These are phyloP conservation scores for Muscidifurax raptorellus DNA, from an alignment of 1,140 invertebrate genomes.

Conservation along the genomic window DNA sequence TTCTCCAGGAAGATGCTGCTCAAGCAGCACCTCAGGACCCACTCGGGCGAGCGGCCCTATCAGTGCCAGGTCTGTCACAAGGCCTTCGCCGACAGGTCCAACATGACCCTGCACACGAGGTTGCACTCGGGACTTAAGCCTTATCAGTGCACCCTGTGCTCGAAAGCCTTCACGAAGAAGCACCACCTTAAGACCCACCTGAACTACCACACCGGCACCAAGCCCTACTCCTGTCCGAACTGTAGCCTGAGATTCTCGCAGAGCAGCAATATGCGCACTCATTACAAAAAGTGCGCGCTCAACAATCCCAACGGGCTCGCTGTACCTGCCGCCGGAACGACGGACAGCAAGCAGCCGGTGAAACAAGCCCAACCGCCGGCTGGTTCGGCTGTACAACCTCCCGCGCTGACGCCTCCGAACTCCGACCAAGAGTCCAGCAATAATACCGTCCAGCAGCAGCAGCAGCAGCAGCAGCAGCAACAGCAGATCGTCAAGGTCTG, in stretches of 20 bases:
- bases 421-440: slow-evolving; percentile 63
- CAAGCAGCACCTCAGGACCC: slow-evolving; percentile 86
- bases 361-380: background rate
- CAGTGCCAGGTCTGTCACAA: slow-evolving; percentile 82
- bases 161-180: slow-evolving; percentile 91
- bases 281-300: slow-evolving; percentile 82
- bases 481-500: background rate
- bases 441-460: background rate
- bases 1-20: slow-evolving; percentile 90
- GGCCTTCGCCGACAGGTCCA: slow-evolving; percentile 87
- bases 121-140: slow-evolving; percentile 90
- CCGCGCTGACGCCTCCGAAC: slow-evolving; percentile 63
- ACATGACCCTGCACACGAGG: slow-evolving; percentile 87
- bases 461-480: background rate
- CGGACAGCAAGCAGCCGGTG: slow-evolving; percentile 6
- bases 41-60: slow-evolving; percentile 87
- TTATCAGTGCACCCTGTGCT: slow-evolving; percentile 89
- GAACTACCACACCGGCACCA: slow-evolving; percentile 86
- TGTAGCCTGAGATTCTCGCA: slow-evolving; percentile 85
- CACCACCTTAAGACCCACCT: slow-evolving; percentile 90
- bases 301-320: slow-evolving; percentile 50
- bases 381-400: slow-evolving; percentile 5
- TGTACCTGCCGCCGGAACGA: background rate
- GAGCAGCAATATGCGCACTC: slow-evolving; percentile 87
- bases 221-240: slow-evolving; percentile 85